A percentile compares a stretch with the other conserved stretches of the same genome.
Conservation (phyloP, 92 coral and sea anemone species). For the Phenganax marumi region DNA sequence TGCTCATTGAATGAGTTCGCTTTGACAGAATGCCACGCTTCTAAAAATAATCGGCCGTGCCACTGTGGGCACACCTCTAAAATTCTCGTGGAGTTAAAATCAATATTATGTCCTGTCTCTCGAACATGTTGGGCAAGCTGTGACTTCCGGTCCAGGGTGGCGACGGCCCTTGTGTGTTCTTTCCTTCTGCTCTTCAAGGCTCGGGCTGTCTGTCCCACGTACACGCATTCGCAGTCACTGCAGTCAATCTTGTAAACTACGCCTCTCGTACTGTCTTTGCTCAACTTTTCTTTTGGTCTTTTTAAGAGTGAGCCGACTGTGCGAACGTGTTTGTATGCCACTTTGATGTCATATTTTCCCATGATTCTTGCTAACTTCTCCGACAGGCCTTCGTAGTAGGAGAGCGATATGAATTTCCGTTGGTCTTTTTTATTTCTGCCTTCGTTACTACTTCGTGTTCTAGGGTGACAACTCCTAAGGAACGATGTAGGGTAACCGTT, state of each 20-base stretch:
- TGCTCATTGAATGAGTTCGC: conserved; percentile 22
- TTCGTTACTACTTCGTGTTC: too few relatives aligned
- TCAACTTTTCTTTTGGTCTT: conserved; percentile 28
- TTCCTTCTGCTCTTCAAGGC: conserved; percentile 22
- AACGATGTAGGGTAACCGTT: not conserved
- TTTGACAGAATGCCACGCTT: conserved; percentile 27
- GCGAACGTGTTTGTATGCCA: conserved; percentile 3
- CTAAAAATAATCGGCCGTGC: conserved; percentile 11
- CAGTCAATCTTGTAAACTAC: conserved; percentile 11
- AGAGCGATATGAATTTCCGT: not conserved
- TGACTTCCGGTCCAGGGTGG: conserved; percentile 22
- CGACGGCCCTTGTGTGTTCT: conserved; percentile 32
- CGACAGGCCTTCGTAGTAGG: not conserved
- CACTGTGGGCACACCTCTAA: conserved; percentile 25
- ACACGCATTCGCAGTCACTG: conserved; percentile 33
- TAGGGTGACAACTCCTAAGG: too few relatives aligned
- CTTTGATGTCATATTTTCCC: conserved; percentile 12
- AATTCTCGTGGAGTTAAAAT: not conserved
- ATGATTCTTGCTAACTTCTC: not conserved
- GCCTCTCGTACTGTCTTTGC: conserved; percentile 10
- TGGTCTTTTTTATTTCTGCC: not conserved
- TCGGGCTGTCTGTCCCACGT: conserved; percentile 18
- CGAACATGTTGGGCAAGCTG: conserved; percentile 5
- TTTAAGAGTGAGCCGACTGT: conserved; percentile 16
- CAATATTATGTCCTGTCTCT: conserved; percentile 14